Conservation (phyloP, 64 coral and sea anemone species). For the Dendronephthya gigantea region DNA sequence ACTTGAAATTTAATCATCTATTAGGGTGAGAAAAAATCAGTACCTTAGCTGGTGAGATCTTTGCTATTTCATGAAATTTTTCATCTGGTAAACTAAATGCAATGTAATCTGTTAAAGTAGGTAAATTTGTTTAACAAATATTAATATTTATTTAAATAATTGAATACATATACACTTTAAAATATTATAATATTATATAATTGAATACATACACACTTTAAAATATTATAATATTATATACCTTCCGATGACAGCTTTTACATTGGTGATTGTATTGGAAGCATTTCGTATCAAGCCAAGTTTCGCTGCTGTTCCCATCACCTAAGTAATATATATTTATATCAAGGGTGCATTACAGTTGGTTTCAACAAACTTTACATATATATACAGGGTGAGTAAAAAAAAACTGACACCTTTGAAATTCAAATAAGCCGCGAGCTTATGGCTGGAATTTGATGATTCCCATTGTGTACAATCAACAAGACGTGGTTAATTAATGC, state of each 20-base stretch:
- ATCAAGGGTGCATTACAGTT: background rate
- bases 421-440: too few species aligned
- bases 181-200: background rate
- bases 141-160: background rate
- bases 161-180: background rate
- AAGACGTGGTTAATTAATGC: too few species aligned
- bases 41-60: background rate
- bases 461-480: too few species aligned
- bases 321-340: background rate
- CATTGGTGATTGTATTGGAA: background rate
- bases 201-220: background rate
- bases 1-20: background rate
- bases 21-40: background rate
- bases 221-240: background rate
- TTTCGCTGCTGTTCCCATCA: background rate
- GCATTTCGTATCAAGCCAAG: slow-evolving; percentile 20
- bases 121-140: too few species aligned
- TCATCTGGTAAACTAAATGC: background rate
- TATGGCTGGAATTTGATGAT: too few species aligned
- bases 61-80: background rate
- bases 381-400: too few species aligned
- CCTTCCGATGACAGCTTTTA: background rate
- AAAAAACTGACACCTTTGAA: too few species aligned
- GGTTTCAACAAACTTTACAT: too few species aligned
- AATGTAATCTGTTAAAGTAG: background rate